Evolutionary conservation across 2,797 vertebrate species (phyloP).

Genomic region (Hephaestus fuliginosus): DNA sequence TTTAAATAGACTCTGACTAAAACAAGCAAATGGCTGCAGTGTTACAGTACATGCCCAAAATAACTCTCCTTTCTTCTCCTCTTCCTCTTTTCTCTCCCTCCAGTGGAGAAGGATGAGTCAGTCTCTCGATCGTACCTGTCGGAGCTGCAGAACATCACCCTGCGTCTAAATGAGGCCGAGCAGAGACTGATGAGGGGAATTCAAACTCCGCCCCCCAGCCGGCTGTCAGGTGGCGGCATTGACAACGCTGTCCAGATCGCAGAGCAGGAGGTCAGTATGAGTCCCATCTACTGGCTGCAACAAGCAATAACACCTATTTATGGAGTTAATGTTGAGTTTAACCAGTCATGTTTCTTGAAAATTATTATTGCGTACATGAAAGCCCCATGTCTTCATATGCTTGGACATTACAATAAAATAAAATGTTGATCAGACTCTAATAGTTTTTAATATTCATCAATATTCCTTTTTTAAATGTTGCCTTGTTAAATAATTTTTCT

Average conservation of each 20-base stretch:
- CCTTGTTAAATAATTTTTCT: background rate
- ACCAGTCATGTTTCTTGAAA: conserved; percentile 5
- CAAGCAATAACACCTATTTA: background rate
- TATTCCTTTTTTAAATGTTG: background rate
- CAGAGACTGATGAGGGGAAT: conserved; percentile 88
- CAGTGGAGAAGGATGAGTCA: conserved; percentile 96
- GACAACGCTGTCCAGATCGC: conserved; percentile 87
- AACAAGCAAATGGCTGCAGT: background rate
- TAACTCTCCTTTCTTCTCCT: background rate
- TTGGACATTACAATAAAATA: no score
- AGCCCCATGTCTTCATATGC: background rate
- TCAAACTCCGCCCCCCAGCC: conserved; percentile 83
- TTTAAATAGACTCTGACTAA: background rate
- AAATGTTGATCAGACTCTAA: no score
- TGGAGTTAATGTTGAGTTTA: background rate
- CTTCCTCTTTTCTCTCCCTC: background rate
- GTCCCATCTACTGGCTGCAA: conserved; percentile 65
- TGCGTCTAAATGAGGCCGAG: conserved; percentile 91
- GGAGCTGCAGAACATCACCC: conserved; percentile 91
- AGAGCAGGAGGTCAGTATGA: conserved; percentile 92
- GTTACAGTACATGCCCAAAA: background rate
- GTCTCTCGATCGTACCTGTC: conserved; percentile 91
- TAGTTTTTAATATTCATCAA: background rate
- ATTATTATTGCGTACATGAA: background rate
- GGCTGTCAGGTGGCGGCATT: conserved; percentile 76